Percentiles rank a stretch among this genome's conserved stretches.
Conservation (phyloP, 2,113 vertebrate species). For the Marmota flaviventris region DNA sequence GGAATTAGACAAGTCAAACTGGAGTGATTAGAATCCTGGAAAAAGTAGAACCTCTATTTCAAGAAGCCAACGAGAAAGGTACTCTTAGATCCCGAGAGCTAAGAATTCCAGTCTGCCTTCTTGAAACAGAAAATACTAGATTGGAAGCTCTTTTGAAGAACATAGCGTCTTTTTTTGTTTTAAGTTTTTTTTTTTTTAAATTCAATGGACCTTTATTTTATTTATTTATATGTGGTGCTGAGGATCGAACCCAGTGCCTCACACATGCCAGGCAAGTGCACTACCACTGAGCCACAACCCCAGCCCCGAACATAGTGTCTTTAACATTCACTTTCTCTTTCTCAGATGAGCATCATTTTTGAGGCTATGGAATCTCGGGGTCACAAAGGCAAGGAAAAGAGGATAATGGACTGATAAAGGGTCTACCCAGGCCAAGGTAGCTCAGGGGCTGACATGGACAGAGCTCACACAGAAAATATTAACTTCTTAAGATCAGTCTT, state of each 20-base stretch:
- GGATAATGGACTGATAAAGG: neutral
- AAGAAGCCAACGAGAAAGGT: neutral
- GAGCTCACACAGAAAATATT: neutral
- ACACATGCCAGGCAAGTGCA: too few relatives aligned
- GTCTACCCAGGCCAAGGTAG: neutral
- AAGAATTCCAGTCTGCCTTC: neutral
- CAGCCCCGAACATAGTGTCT: neutral
- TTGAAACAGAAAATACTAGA: neutral
- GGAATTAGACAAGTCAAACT: neutral
- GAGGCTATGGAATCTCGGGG: neutral
- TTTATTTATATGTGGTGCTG: too few relatives aligned
- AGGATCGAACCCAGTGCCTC: too few relatives aligned
- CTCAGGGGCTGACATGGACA: too few relatives aligned
- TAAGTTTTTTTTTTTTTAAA: too few relatives aligned
- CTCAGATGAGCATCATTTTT: too few relatives aligned
- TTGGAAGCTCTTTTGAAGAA: slow-evolving; percentile 1
- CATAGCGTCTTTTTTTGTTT: neutral
- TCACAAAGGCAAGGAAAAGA: neutral
- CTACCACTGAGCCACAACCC: too few relatives aligned
- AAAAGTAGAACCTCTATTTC: neutral
- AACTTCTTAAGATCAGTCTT: neutral
- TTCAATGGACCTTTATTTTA: too few relatives aligned
- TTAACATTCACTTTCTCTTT: neutral
- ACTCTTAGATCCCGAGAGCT: neutral
- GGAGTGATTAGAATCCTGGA: neutral